Conservation (phyloP, 2,113 vertebrate species). For the Petrocephalus zakoni region DNA sequence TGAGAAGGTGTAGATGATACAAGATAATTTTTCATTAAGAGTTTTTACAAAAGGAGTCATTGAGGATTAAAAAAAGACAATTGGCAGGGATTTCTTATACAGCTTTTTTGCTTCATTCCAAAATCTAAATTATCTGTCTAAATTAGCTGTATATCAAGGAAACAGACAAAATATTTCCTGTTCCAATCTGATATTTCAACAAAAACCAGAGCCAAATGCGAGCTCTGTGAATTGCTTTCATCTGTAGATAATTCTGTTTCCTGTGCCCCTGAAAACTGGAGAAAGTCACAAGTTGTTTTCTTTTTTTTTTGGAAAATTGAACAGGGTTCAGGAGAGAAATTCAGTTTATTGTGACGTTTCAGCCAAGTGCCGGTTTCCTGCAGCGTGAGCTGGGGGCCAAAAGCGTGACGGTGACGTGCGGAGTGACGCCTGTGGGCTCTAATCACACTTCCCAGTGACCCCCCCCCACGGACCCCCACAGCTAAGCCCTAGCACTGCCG, state of each 20-base stretch:
- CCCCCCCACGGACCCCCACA: not conserved
- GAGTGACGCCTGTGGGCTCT: not conserved
- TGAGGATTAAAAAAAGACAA: not conserved
- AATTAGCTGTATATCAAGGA: not conserved
- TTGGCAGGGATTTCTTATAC: not conserved
- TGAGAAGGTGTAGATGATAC: not conserved
- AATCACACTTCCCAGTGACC: not conserved
- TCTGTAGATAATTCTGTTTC: not conserved
- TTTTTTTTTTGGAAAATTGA: not conserved
- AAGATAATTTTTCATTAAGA: not conserved
- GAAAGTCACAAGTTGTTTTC: not conserved
- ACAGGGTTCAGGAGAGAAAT: not conserved
- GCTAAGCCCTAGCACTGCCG: not conserved
- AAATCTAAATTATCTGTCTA: not conserved
- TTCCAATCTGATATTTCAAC: not conserved
- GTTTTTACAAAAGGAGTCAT: not conserved
- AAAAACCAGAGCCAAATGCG: not conserved
- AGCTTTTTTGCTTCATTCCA: not conserved
- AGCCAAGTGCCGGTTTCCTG: not conserved
- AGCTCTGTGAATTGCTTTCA: not conserved
- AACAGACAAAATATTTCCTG: not conserved
- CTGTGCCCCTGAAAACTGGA: not conserved
- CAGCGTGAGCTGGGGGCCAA: not conserved
- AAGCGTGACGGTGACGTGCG: not conserved
- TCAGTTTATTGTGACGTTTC: not conserved